Conservation (phyloP, 2,888 invertebrate genomes). For the Margaritifera margaritifera region DNA sequence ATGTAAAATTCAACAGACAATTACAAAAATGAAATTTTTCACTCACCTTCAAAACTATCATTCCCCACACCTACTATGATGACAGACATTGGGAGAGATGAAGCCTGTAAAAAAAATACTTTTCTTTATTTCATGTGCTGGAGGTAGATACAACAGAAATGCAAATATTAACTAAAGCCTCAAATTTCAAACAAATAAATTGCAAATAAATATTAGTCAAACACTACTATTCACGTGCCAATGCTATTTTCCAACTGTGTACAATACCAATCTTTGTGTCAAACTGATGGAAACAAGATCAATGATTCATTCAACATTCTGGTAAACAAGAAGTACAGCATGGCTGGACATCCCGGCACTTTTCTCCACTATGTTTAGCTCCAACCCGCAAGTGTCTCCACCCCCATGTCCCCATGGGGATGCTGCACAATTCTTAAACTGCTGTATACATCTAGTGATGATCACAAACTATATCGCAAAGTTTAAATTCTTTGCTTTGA, state of each 20-base stretch:
- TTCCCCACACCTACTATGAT: slow-evolving; percentile 70
- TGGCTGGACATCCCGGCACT: too few relatives aligned
- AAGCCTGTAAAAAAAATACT: slow-evolving; percentile 68
- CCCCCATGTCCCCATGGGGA: too few relatives aligned
- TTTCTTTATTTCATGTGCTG: not conserved
- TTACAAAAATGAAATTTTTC: not conserved
- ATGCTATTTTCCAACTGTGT: not conserved
- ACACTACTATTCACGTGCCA: not conserved
- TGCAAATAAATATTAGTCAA: not conserved
- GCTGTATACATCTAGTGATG: too few relatives aligned
- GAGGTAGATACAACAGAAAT: too few relatives aligned
- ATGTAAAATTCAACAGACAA: not conserved
- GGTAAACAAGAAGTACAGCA: too few relatives aligned
- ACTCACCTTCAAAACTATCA: slow-evolving; percentile 67
- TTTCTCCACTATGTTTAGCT: too few relatives aligned
- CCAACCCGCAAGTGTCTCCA: too few relatives aligned
- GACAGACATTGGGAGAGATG: slow-evolving; percentile 65
- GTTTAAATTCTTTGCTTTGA: too few relatives aligned
- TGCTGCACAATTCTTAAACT: too few relatives aligned
- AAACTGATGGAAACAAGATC: not conserved
- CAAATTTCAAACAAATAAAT: not conserved
- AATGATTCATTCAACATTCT: not conserved
- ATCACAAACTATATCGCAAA: too few relatives aligned
- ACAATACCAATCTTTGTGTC: not conserved
- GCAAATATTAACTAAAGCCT: not conserved